A percentile compares a stretch with the other conserved stretches of the same genome.
These are phyloP conservation scores for Cololabis saira DNA, from an alignment of 2,113 vertebrate genomes.

Conservation along the genomic window DNA sequence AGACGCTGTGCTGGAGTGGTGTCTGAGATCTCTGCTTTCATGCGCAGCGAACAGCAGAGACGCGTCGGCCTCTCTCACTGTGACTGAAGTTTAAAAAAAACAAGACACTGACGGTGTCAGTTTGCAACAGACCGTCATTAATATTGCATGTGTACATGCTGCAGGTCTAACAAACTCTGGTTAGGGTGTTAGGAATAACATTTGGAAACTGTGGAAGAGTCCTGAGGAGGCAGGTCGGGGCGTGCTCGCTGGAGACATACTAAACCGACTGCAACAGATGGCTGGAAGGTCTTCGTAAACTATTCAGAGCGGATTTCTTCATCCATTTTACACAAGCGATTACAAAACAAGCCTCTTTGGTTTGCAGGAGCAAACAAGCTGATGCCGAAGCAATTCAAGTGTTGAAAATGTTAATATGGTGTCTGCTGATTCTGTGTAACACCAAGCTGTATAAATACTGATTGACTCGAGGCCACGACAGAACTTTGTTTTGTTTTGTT, in stretches of 20 bases:
- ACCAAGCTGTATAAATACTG: conserved; percentile 27
- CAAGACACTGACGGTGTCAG: background rate
- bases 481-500: conserved; percentile 4
- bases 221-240: conserved; percentile 60
- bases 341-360: conserved; percentile 11
- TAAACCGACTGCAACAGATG: conserved; percentile 41
- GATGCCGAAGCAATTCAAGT: background rate
- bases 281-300: conserved; percentile 31
- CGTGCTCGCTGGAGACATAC: conserved; percentile 41
- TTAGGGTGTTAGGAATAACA: conserved; percentile 11
- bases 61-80: background rate
- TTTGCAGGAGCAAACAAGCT: conserved; percentile 5
- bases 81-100: conserved; percentile 27
- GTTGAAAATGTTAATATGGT: conserved; percentile 23
- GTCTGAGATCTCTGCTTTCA: conserved; percentile 39
- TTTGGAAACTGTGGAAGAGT: conserved; percentile 50
- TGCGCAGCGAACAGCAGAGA: conserved; percentile 2
- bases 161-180: conserved; percentile 30
- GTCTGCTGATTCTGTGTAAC: conserved; percentile 13
- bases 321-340: conserved; percentile 21
- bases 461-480: conserved; percentile 14
- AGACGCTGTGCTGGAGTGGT: conserved; percentile 61
- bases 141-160: conserved; percentile 24
- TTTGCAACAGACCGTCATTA: conserved; percentile 22
- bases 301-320: conserved; percentile 34